These are phyloP conservation scores for Narcine bancroftii DNA, from an alignment of 2,113 vertebrate species.

Conservation along the genomic window DNA sequence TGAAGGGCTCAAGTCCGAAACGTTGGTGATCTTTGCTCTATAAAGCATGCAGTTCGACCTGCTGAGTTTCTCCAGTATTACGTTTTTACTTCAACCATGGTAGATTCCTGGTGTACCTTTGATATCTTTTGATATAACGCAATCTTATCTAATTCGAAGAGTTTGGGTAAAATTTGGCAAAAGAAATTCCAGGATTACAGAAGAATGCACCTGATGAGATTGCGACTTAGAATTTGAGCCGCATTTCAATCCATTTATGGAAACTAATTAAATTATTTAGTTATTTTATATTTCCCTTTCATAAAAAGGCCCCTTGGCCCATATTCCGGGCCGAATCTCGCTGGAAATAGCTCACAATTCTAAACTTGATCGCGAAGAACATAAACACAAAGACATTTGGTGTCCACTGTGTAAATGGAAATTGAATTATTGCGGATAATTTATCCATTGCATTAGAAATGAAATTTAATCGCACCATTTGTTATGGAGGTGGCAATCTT, in stretches of 20 bases:
- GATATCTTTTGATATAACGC: neutral
- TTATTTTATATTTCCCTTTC: neutral
- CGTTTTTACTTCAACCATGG: no score
- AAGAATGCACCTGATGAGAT: neutral
- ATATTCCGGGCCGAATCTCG: neutral
- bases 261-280: neutral
- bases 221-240: neutral
- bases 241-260: neutral
- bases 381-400: no score
- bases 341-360: neutral
- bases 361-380: neutral
- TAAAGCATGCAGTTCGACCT: no score
- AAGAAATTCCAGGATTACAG: neutral
- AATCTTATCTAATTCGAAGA: neutral
- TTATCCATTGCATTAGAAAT: neutral
- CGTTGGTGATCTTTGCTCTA: no score
- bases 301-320: neutral
- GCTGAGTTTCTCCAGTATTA: no score
- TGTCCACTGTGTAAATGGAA: neutral
- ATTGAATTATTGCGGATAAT: neutral
- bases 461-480: neutral
- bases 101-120: no score
- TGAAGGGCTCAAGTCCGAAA: no score
- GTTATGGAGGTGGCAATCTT: neutral
- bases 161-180: neutral